phyloP scores from a whole-genome alignment of 2,888 invertebrate species.

The Nephrotoma flavescens region DNA sequence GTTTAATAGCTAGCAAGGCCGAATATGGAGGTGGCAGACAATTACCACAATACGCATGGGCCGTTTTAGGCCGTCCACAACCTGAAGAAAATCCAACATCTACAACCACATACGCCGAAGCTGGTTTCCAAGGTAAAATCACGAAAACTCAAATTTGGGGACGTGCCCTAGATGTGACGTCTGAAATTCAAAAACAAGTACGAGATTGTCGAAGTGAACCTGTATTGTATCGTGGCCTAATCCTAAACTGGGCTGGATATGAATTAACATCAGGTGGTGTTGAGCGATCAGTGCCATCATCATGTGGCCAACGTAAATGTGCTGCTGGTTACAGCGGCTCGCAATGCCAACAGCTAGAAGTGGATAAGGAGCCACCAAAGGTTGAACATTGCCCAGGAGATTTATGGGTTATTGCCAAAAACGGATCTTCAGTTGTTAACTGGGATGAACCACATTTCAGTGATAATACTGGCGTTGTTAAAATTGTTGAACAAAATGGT shows the following conservation, averaged over 20 bases:
- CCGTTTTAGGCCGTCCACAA: conserved; percentile 79
- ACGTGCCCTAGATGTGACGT: conserved; percentile 76
- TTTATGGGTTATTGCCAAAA: conserved; percentile 84
- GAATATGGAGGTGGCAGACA: conserved; percentile 77
- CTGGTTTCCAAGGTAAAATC: conserved; percentile 90
- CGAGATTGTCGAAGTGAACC: conserved; percentile 85
- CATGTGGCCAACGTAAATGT: conserved; percentile 81
- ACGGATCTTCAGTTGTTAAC: conserved; percentile 75
- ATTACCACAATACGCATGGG: conserved; percentile 78
- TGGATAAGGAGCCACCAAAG: conserved; percentile 73
- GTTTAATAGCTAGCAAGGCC: conserved; percentile 82
- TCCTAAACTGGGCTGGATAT: conserved; percentile 88
- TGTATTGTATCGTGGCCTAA: conserved; percentile 69
- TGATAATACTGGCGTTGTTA: conserved; percentile 71
- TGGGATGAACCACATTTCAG: conserved; percentile 89
- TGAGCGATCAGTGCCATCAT: conserved; percentile 79
- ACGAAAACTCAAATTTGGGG: conserved; percentile 93
- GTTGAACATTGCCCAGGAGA: conserved; percentile 88
- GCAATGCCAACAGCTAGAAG: conserved; percentile 70
- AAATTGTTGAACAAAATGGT: conserved; percentile 69
- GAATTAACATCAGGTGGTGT: conserved; percentile 79
- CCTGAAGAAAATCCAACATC: conserved; percentile 42
- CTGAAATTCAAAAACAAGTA: conserved; percentile 87
- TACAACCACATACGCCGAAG: conserved; percentile 59
- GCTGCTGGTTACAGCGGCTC: conserved; percentile 74